These are phyloP conservation scores for Zingel zingel DNA, from an alignment of 2,113 vertebrate species.

Conservation along the genomic window DNA sequence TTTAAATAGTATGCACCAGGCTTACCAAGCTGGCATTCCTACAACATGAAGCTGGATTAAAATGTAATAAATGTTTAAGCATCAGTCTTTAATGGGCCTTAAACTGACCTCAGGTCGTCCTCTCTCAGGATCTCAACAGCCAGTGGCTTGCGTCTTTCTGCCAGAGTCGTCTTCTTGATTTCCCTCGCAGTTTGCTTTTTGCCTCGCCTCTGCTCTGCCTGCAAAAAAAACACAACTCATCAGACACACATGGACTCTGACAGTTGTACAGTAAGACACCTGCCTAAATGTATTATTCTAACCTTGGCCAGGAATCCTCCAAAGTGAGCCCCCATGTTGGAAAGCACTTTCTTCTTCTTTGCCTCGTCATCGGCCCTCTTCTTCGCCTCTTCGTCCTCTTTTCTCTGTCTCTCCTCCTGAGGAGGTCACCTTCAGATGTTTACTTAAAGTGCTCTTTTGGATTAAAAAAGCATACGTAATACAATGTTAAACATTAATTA, in stretches of 20 bases:
- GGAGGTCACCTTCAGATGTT: background rate
- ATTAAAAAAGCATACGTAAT: background rate
- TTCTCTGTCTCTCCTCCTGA: conserved; percentile 95
- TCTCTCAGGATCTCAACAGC: conserved; percentile 86
- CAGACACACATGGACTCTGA: background rate
- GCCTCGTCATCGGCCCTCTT: conserved; percentile 94
- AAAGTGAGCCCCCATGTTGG: conserved; percentile 96
- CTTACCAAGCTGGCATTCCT: background rate
- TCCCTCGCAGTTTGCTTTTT: conserved; percentile 91
- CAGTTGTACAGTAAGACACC: background rate
- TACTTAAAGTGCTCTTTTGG: background rate
- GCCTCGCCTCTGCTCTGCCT: conserved; percentile 88
- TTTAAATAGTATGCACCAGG: background rate
- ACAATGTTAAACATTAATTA: conserved; percentile 71
- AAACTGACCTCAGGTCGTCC: conserved; percentile 85
- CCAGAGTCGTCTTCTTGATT: conserved; percentile 89
- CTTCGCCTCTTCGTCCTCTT: conserved; percentile 96
- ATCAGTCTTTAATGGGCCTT: background rate
- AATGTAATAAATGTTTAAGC: background rate
- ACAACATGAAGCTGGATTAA: background rate
- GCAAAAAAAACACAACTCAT: conserved; percentile 10
- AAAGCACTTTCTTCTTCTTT: conserved; percentile 98
- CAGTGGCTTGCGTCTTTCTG: conserved; percentile 87
- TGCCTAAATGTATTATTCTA: background rate
- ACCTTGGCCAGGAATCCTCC: conserved; percentile 98